A percentile compares a stretch with the other conserved stretches of the same genome.
These are phyloP conservation scores for Eugnorisma glareosa DNA, from an alignment of 2,888 invertebrate genomes.

Conservation along the genomic window DNA sequence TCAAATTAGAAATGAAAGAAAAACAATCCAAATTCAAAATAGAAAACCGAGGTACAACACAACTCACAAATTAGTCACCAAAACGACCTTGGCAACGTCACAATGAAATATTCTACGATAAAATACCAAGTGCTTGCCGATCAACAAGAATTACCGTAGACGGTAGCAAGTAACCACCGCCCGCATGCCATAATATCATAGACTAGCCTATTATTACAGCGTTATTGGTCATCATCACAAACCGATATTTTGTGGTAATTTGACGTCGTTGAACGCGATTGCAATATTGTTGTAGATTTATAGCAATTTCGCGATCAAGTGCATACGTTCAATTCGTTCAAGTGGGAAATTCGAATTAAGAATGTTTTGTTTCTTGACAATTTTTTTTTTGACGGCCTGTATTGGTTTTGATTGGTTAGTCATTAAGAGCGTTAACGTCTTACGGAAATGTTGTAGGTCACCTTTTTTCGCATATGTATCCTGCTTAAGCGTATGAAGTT, in stretches of 20 bases:
- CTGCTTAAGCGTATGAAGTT: no score
- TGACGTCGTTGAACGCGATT: slow-evolving; percentile 68
- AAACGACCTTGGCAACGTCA: slow-evolving; percentile 54
- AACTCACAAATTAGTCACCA: slow-evolving; percentile 49
- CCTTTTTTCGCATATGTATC: no score
- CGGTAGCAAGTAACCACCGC: slow-evolving; percentile 68
- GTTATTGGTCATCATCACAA: slow-evolving; percentile 74
- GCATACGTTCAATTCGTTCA: slow-evolving; percentile 29
- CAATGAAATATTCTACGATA: slow-evolving; percentile 54
- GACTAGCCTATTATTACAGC: slow-evolving; percentile 67
- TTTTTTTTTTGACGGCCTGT: slow-evolving; percentile 35
- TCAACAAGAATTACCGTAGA: slow-evolving; percentile 68
- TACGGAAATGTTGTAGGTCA: no score
- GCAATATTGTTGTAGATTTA: slow-evolving; percentile 69
- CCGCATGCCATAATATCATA: slow-evolving; percentile 66
- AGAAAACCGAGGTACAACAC: slow-evolving; percentile 17
- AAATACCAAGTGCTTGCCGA: slow-evolving; percentile 50
- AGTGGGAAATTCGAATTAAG: slow-evolving; percentile 49
- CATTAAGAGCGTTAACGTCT: no score
- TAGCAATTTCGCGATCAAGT: slow-evolving; percentile 64
- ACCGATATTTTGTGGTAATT: slow-evolving; percentile 81
- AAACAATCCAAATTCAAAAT: background rate
- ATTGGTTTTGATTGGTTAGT: slow-evolving; percentile 10
- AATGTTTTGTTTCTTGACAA: slow-evolving; percentile 41
- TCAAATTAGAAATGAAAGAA: background rate